Conservation (phyloP, 2,888 invertebrate species). For the Lithodes maja region DNA sequence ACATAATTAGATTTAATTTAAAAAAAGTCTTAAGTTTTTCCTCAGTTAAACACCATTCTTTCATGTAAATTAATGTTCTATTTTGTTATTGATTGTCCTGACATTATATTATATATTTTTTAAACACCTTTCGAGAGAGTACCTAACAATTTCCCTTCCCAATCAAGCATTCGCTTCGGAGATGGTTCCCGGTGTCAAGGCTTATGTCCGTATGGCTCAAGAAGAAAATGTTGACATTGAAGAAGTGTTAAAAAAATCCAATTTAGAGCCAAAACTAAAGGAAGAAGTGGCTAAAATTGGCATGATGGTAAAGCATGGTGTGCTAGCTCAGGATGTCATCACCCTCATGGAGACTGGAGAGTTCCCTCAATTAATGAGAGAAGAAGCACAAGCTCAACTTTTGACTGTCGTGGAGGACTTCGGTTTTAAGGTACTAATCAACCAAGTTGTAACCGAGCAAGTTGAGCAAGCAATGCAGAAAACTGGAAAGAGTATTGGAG, state of each 20-base stretch:
- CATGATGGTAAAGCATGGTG: slow-evolving; percentile 68
- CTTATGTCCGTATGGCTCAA: slow-evolving; percentile 67
- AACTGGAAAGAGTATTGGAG: slow-evolving; percentile 61
- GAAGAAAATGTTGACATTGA: slow-evolving; percentile 63
- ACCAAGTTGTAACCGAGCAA: slow-evolving; percentile 62
- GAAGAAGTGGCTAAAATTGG: slow-evolving; percentile 68
- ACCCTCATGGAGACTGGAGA: slow-evolving; percentile 68
- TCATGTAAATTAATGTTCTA: not conserved
- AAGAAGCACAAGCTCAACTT: slow-evolving; percentile 67
- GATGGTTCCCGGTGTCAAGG: slow-evolving; percentile 70
- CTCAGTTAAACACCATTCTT: not conserved
- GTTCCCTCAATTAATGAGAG: slow-evolving; percentile 66
- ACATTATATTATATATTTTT: slow-evolving; percentile 13
- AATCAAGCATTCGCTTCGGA: slow-evolving; percentile 65
- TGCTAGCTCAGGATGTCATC: slow-evolving; percentile 65
- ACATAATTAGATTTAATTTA: not conserved
- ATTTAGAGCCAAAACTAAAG: slow-evolving; percentile 56
- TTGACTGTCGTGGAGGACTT: slow-evolving; percentile 68
- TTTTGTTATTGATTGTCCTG: not conserved
- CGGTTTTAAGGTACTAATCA: slow-evolving; percentile 65
- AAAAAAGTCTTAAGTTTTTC: not conserved
- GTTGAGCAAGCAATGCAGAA: slow-evolving; percentile 67
- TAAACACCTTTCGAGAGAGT: not conserved
- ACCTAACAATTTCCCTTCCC: slow-evolving; percentile 35
- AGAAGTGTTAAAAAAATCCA: slow-evolving; percentile 60